Evolutionary conservation across 2,797 vertebrate genomes (phyloP).

Genomic region (Phrynocephalus vlangalii): DNA sequence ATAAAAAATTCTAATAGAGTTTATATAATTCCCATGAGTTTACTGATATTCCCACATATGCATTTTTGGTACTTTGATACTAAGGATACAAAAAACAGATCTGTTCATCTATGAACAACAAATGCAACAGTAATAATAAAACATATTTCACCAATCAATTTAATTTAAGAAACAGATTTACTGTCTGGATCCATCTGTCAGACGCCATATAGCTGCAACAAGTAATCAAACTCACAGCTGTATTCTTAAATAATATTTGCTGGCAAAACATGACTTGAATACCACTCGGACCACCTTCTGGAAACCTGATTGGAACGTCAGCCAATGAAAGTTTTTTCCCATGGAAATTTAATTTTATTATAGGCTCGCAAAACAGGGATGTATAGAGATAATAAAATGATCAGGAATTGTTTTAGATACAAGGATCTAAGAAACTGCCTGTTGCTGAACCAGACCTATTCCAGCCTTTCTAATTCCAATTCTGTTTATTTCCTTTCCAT

Average conservation of each 20-base stretch:
- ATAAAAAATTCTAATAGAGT: not conserved
- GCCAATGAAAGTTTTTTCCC: not conserved
- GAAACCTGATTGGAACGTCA: conserved; percentile 1
- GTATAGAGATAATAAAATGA: not conserved
- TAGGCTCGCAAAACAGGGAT: not conserved
- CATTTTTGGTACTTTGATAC: not conserved
- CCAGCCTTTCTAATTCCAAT: not conserved
- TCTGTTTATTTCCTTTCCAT: not conserved
- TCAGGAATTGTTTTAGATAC: not conserved
- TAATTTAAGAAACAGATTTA: not conserved
- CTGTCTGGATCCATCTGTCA: not conserved
- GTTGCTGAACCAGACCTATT: not conserved
- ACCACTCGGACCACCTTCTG: not conserved
- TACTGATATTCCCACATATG: not conserved
- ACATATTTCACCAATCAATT: not conserved
- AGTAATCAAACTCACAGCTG: not conserved
- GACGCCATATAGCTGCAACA: conserved; percentile 5
- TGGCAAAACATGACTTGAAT: not conserved
- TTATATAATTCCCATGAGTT: conserved; percentile 16
- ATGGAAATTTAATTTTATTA: not conserved
- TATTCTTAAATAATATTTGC: not conserved
- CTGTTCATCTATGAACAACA: not conserved
- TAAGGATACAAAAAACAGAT: not conserved
- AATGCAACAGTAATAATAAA: not conserved
- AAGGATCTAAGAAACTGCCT: not conserved